phyloP scores from a whole-genome alignment of 2,113 vertebrate species.

The Percopsis transmontana region DNA sequence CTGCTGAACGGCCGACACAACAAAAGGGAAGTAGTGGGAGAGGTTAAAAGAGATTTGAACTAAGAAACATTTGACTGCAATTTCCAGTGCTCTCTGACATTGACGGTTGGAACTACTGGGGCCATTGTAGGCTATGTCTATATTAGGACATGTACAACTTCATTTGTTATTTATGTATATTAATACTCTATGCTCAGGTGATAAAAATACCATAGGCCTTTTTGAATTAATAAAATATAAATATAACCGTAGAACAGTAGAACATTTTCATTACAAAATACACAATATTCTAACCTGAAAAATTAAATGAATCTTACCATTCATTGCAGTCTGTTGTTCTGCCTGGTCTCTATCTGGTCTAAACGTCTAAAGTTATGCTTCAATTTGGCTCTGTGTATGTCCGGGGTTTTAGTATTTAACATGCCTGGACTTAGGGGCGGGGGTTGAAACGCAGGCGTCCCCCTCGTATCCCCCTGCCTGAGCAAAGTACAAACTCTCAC shows the following conservation, averaged over 20 bases:
- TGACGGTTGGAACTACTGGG: too few relatives aligned
- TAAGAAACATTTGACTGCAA: too few relatives aligned
- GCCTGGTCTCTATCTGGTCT: background rate
- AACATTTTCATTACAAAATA: too few relatives aligned
- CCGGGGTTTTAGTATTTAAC: constrained; percentile 81
- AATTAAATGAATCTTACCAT: constrained; percentile 42
- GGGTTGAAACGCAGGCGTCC: constrained; percentile 69
- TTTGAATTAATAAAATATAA: too few relatives aligned
- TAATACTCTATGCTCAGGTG: too few relatives aligned
- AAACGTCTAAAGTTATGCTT: background rate
- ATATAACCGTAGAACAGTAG: too few relatives aligned
- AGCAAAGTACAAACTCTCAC: constrained; percentile 54
- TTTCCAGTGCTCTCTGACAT: too few relatives aligned
- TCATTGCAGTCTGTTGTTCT: constrained; percentile 39
- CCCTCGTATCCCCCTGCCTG: constrained; percentile 47
- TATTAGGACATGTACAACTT: too few relatives aligned
- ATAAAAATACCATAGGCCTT: too few relatives aligned
- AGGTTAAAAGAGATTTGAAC: background rate
- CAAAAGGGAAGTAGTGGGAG: background rate
- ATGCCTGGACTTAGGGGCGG: constrained; percentile 58
- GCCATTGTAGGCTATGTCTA: too few relatives aligned
- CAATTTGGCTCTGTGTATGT: constrained; percentile 37
- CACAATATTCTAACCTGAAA: background rate
- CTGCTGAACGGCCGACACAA: constrained; percentile 59
- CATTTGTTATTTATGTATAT: too few relatives aligned